A percentile compares a stretch with the other conserved stretches of the same genome.
phyloP scores from a whole-genome alignment of 2,888 invertebrate genomes.

The Ophonus ardosiacus region DNA sequence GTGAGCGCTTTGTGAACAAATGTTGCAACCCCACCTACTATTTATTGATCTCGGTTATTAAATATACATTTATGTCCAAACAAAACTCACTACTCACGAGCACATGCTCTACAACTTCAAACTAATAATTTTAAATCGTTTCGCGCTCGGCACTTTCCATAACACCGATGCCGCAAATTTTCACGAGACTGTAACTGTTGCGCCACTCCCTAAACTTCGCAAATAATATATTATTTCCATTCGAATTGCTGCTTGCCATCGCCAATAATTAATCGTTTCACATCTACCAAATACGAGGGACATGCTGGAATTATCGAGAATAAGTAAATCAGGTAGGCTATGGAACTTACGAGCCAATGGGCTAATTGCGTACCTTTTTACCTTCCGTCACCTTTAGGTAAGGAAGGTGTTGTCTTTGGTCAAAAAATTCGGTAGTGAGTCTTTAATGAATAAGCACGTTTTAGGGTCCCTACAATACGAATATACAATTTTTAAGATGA shows the following conservation, averaged over 20 bases:
- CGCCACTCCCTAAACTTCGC: neutral
- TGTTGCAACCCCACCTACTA: conserved; percentile 39
- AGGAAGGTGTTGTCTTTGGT: no score
- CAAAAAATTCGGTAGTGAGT: no score
- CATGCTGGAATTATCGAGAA: no score
- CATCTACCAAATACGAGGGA: neutral
- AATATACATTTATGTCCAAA: conserved; percentile 55
- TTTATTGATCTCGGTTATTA: conserved; percentile 57
- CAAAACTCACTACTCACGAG: conserved; percentile 36
- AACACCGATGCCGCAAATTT: neutral
- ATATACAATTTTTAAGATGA: no score
- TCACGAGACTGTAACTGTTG: neutral
- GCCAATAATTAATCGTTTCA: neutral
- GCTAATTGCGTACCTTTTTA: no score
- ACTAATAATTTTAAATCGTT: conserved; percentile 50
- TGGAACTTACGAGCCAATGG: no score
- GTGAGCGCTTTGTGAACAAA: conserved; percentile 58
- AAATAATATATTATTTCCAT: neutral
- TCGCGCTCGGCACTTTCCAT: neutral
- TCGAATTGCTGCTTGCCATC: neutral
- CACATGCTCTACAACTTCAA: conserved; percentile 43
- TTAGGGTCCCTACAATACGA: no score
- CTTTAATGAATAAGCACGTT: no score
- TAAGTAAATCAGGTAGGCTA: no score
- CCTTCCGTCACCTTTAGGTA: no score